phyloP scores from a whole-genome alignment of 2,113 vertebrate genomes.

The Tapirus terrestris region DNA sequence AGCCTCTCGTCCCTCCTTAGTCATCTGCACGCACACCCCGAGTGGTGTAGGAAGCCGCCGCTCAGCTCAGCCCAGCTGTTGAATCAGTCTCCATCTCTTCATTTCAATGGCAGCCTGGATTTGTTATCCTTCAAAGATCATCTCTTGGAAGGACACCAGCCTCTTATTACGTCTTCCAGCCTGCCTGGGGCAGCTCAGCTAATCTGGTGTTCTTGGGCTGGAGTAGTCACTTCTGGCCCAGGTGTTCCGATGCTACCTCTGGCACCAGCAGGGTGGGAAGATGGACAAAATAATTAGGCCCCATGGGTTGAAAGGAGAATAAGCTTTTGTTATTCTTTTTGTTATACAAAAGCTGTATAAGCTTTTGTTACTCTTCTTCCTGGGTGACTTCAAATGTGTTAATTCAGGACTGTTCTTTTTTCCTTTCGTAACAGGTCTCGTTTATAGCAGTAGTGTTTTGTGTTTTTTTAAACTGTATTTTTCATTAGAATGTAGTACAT shows the following conservation, averaged over 20 bases:
- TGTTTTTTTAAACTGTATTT: background rate
- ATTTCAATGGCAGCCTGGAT: background rate
- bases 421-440: background rate
- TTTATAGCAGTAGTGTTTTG: background rate
- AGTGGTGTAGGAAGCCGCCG: background rate
- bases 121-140: background rate
- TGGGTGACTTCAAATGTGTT: slow-evolving; percentile 6
- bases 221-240: background rate
- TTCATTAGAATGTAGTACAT: background rate
- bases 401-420: background rate
- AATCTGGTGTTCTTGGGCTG: background rate
- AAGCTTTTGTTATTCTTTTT: no score
- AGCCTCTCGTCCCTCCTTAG: background rate
- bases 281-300: background rate
- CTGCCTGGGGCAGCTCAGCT: background rate
- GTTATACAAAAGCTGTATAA: no score
- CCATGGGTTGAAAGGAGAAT: background rate
- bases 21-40: background rate
- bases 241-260: background rate
- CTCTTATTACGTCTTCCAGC: background rate
- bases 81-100: background rate
- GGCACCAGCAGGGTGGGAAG: slow-evolving; percentile 1
- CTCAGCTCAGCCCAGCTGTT: background rate
- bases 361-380: background rate
- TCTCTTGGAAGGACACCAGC: slow-evolving; percentile 5